Base-by-base conservation (phyloP, 2,797 vertebrate species). In the Allenopithecus nigroviridis region DNA sequence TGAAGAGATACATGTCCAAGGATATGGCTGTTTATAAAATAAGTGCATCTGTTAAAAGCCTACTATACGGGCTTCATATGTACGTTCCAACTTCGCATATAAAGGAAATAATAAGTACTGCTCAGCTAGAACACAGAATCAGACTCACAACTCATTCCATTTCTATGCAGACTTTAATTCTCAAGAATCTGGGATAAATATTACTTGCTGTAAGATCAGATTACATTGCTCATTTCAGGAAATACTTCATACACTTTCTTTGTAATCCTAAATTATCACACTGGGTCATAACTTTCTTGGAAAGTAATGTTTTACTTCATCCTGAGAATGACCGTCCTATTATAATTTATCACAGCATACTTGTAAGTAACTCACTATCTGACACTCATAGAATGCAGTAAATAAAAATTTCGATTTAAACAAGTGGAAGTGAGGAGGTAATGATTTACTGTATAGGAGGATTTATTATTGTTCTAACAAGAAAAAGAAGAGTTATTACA, bases 251-350 rank as follows among this genome's bases (percentile, higher is more conserved):
- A 90, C 11, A 89, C 24, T 57, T 84, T 55, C 33, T 55, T 94
- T 53, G 46, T 70, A 84, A 70, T 78, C 41, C 8, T 46, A 28
- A 96, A 81, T 84, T 91, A 89, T 59, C n/a, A 55, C 26, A 76
- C 1, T 57, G 28, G 84, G 19, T 85, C 24, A 84, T 46, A 83
- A 90, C 55, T 85, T 87, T 74, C 72, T 64, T 61, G 13, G 19
- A 91, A 95, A 87, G n/a, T 22, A 36, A 89, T 72, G 11, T 53
- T 78, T 70, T 68, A 55, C 84, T 96, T 95, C 48, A 88, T 61
- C 17, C 48, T 50, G 10, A 88, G 46, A 94, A 14, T 36, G 4
- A 94, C 92, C 0, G 5, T 59, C 30, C 33, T 36, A 53, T 36
- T 85, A 41, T 48, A 81, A 83, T 64, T 84, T 41, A 83, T 89